A percentile compares a stretch with the other conserved stretches of the same genome.
Conservation (phyloP, 2,888 invertebrate genomes). For the Diplolepis rosae region DNA sequence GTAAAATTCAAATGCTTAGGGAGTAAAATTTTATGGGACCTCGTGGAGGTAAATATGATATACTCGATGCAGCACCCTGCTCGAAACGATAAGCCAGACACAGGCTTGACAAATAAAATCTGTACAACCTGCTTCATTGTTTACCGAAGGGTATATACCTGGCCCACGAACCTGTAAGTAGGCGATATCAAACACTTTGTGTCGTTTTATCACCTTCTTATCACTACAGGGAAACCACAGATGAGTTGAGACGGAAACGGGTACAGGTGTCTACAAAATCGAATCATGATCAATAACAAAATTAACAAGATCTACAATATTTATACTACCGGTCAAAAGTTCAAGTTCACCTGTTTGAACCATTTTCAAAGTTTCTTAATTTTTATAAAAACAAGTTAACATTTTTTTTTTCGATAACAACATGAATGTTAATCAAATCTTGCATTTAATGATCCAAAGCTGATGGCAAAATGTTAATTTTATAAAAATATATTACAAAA, state of each 20-base stretch:
- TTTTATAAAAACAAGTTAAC: no score
- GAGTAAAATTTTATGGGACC: conserved; percentile 69
- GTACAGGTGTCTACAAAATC: neutral
- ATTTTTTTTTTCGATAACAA: no score
- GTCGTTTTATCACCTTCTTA: neutral
- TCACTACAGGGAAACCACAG: neutral
- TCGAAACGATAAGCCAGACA: conserved; percentile 65
- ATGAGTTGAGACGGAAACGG: neutral
- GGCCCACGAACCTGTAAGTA: neutral
- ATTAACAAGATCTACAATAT: no score
- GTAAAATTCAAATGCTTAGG: conserved; percentile 57
- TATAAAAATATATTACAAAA: no score
- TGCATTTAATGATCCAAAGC: no score
- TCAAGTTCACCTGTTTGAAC: no score
- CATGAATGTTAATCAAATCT: no score
- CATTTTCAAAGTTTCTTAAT: no score
- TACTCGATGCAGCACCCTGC: conserved; percentile 56
- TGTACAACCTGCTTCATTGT: conserved; percentile 70
- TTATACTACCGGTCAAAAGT: no score
- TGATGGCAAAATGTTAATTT: no score
- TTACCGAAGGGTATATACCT: conserved; percentile 63
- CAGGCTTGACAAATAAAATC: conserved; percentile 71
- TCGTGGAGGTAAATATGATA: conserved; percentile 67
- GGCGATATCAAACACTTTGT: neutral
- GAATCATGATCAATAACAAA: neutral